Conservation (phyloP, 2,888 invertebrate genomes). For the Halictus ligatus region DNA sequence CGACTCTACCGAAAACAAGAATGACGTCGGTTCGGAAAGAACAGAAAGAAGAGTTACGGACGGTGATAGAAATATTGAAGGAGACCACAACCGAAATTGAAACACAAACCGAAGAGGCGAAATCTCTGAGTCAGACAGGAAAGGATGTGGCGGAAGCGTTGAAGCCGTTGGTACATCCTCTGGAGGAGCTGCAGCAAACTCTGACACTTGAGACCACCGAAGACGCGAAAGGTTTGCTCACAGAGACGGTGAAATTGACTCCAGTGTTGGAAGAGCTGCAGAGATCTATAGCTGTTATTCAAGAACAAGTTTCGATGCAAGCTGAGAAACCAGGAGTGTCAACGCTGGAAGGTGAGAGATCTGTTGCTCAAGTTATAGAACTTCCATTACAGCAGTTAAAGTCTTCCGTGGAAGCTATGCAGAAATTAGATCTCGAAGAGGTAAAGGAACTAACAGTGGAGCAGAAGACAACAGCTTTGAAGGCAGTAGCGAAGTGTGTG, state of each 20-base stretch:
- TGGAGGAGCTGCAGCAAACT: slow-evolving; percentile 47
- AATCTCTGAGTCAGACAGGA: slow-evolving; percentile 20
- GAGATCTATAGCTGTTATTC: slow-evolving; percentile 40
- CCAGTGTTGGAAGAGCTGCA: slow-evolving; percentile 38
- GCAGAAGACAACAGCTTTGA: slow-evolving; percentile 73
- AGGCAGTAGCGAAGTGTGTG: slow-evolving; percentile 80
- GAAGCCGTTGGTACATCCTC: slow-evolving; percentile 67
- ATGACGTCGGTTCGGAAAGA: not conserved
- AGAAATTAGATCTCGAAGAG: slow-evolving; percentile 16
- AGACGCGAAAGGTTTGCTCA: not conserved
- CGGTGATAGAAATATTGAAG: slow-evolving; percentile 47
- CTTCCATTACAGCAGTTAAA: slow-evolving; percentile 40
- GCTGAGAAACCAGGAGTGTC: slow-evolving; percentile 80
- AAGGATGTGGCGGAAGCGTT: slow-evolving; percentile 49
- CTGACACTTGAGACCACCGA: slow-evolving; percentile 17
- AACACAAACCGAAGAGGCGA: slow-evolving; percentile 21
- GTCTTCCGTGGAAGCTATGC: slow-evolving; percentile 20
- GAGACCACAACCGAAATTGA: slow-evolving; percentile 69
- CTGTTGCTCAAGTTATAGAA: slow-evolving; percentile 31
- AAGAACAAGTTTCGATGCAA: slow-evolving; percentile 34
- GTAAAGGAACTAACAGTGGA: slow-evolving; percentile 10
- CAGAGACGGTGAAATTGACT: not conserved
- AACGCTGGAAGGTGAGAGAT: not conserved
- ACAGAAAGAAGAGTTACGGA: slow-evolving; percentile 33
- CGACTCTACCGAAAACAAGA: slow-evolving; percentile 7